Evolutionary conservation across 1,140 invertebrate genomes (phyloP).

Genomic region (Pseudomyrmex sp.): DNA sequence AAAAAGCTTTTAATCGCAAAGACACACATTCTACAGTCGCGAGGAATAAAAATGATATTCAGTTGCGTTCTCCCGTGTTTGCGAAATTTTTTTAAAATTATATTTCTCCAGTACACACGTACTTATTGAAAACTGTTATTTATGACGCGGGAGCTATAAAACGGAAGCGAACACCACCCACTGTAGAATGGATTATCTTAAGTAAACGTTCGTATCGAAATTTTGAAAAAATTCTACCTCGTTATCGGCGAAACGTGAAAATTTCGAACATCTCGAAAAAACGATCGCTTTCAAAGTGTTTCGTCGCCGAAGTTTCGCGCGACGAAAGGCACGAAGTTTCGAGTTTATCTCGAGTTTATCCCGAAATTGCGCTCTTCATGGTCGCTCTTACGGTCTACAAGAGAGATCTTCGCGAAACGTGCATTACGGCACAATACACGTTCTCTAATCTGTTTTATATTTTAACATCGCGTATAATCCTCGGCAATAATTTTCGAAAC

Average conservation of each 20-base stretch:
- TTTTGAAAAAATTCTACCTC: conserved; percentile 16
- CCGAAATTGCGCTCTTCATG: background rate
- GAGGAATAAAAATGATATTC: no score
- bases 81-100: no score
- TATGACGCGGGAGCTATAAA: no score
- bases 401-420: background rate
- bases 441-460: background rate
- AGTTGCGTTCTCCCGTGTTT: no score
- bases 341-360: background rate
- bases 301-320: conserved; percentile 1
- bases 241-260: conserved; percentile 16
- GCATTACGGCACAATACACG: background rate
- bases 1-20: background rate
- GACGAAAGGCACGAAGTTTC: background rate
- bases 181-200: conserved; percentile 12
- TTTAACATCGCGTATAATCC: background rate
- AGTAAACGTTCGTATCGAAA: conserved; percentile 10
- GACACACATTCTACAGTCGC: background rate
- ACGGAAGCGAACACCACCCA: conserved; percentile 12
- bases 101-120: no score
- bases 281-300: conserved; percentile 40
- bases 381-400: background rate
- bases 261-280: conserved; percentile 18
- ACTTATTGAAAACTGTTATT: no score
- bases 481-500: conserved; percentile 1